Conservation (phyloP, 2,888 invertebrate species). For the Hypselothyrea guttata region DNA sequence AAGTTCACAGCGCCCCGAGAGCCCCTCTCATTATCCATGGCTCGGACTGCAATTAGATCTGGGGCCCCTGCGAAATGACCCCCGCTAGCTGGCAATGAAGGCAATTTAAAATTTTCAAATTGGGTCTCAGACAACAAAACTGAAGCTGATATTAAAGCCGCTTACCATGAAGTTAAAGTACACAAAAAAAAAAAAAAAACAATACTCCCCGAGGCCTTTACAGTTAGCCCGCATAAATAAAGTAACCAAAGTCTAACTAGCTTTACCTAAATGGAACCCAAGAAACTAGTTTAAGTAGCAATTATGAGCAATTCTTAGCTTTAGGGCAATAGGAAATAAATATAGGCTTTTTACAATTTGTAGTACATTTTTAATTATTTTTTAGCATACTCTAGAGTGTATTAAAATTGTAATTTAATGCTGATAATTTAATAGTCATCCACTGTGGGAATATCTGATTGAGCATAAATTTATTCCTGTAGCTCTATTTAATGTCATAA, state of each 20-base stretch:
- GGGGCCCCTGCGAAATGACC: conserved; percentile 17
- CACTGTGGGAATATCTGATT: too few relatives aligned
- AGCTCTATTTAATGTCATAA: too few relatives aligned
- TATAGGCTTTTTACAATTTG: too few relatives aligned
- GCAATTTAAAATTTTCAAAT: conserved; percentile 65
- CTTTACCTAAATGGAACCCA: not conserved
- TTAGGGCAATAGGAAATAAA: too few relatives aligned
- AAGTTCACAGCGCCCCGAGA: conserved; percentile 30
- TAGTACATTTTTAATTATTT: too few relatives aligned
- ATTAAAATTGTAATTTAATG: too few relatives aligned
- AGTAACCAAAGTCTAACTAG: conserved; percentile 4
- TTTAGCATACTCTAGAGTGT: too few relatives aligned
- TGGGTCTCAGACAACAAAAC: conserved; percentile 35
- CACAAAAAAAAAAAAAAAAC: too few relatives aligned
- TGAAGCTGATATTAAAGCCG: conserved; percentile 57
- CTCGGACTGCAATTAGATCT: conserved; percentile 63
- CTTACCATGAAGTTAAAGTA: conserved; percentile 73
- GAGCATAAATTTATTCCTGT: too few relatives aligned
- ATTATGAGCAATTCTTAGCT: too few relatives aligned
- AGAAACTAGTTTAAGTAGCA: not conserved
- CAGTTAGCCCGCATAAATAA: conserved; percentile 18
- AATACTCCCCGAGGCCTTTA: conserved; percentile 50
- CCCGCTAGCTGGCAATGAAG: conserved; percentile 45
- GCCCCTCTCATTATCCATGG: conserved; percentile 32
- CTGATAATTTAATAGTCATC: too few relatives aligned